Conservation (phyloP, 2,113 vertebrate genomes). For the Ceyx melanurus region DNA sequence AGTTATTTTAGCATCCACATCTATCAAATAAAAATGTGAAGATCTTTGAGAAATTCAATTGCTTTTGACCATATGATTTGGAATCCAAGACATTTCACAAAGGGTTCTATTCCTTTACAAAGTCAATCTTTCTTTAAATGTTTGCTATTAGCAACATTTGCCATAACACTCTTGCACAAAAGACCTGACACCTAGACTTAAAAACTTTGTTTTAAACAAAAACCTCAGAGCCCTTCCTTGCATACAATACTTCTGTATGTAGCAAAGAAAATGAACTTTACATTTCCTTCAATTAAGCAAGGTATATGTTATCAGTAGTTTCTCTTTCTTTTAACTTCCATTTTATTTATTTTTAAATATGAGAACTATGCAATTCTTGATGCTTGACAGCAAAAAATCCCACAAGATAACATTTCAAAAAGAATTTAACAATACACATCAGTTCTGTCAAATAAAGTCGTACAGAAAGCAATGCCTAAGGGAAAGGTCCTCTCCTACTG, state of each 20-base stretch:
- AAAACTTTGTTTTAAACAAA: background rate
- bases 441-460: conserved; percentile 11
- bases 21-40: background rate
- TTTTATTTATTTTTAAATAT: conserved; percentile 27
- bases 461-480: background rate
- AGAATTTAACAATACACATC: background rate
- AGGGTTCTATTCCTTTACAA: background rate
- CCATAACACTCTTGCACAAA: background rate
- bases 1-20: too few species aligned
- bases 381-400: background rate
- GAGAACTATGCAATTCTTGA: background rate
- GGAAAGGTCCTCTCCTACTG: background rate
- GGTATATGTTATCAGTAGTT: background rate
- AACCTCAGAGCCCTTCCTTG: background rate
- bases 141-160: background rate
- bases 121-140: background rate
- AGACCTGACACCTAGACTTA: background rate
- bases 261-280: background rate
- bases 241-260: background rate
- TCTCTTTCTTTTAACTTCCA: background rate
- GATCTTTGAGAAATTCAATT: background rate
- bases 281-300: background rate
- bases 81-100: background rate
- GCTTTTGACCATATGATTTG: background rate
- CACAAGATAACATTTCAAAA: conserved; percentile 20